Evolutionary conservation across 2,113 vertebrate species (phyloP), one percentile per base, ranked within the genome.

Genomic region (Sus scrofa): DNA sequence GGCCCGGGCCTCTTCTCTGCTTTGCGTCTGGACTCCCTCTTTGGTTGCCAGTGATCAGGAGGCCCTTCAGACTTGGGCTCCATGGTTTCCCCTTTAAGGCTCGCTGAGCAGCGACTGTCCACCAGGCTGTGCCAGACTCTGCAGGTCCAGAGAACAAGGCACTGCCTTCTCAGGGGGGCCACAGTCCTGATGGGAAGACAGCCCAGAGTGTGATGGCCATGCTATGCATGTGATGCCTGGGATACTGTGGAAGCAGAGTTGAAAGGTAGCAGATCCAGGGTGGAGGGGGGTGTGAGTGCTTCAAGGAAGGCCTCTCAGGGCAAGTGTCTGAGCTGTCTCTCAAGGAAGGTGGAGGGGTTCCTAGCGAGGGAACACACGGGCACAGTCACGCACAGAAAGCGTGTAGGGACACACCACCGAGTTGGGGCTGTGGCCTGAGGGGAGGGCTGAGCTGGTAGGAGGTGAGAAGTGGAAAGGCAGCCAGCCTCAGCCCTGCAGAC

Each of bases 341-440:
- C 67, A 90, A 62, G 27, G 12, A 1, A 32, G 73, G 39, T 58
- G 4, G 30, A 20, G 14, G 62, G 1, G 6, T 50, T 68, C 13
- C 68, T 15, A 0, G 1, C 5, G 56, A 37, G 44, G 54, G 54
- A 19, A 10, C 32, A 60, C 6, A 0, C 1, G 0, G 16, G 30
- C 30, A 3, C 2, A 14, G 70, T 50, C 16, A 16, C 73, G 39
- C 8, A 12, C 19, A 67, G 26, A 70, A 68, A 91, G 56, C 58
- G 30, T 24, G 60, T 39, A 27, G 18, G 62, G 32, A 22, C 37
- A 60, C 34, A 10, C 15, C 15, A 27, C 32, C n/a, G 24, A 18
- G n/a, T 5, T 74, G 78, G 52, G n/a, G 34, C n/a, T 30, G 68
- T 22, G 24, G 32, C 22, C 30, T 32, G 20, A 22, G 63, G 56